phyloP scores from a whole-genome alignment of 2,797 vertebrate species.

The Pseudocheirus occidentalis region DNA sequence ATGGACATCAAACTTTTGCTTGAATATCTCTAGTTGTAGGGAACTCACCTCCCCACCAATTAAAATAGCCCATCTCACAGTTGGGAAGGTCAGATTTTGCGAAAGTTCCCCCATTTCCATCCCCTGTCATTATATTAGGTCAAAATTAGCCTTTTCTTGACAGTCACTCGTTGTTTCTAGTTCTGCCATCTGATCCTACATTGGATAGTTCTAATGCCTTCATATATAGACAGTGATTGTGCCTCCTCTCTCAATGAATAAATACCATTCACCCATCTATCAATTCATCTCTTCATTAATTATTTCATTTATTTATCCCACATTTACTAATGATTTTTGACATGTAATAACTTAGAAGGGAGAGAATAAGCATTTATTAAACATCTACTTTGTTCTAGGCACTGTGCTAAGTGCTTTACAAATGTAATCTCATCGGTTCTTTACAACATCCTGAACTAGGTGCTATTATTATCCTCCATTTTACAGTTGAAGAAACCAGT shows the following conservation, averaged over 20 bases:
- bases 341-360: neutral
- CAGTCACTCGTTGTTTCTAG: neutral
- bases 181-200: neutral
- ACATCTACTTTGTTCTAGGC: neutral
- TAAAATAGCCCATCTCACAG: neutral
- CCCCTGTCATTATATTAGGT: neutral
- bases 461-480: neutral
- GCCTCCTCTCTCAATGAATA: neutral
- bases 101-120: neutral
- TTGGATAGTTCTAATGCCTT: neutral
- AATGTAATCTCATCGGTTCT: neutral
- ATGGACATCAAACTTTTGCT: neutral
- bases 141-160: neutral
- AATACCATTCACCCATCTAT: neutral
- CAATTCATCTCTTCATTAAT: neutral
- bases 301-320: neutral
- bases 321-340: neutral
- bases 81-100: neutral
- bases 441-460: neutral
- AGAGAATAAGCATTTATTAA: neutral
- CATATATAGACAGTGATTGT: neutral
- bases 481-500: neutral
- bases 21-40: neutral
- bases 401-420: neutral
- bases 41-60: neutral